phyloP scores from a whole-genome alignment of 2,797 vertebrate species.

The Catamblyrhynchus diadema region DNA sequence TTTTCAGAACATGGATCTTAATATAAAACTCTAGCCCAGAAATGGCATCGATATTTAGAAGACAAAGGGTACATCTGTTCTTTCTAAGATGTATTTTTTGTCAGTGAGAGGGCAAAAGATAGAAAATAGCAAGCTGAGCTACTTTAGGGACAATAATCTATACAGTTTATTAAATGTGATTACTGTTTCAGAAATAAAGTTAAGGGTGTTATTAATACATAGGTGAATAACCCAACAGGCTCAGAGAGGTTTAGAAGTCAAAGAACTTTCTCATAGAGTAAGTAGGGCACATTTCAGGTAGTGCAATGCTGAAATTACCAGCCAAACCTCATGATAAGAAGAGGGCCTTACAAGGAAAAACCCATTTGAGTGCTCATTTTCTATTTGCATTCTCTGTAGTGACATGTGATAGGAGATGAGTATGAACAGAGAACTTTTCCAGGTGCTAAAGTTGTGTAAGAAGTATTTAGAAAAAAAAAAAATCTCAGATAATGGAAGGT shows the following conservation, averaged over 20 bases:
- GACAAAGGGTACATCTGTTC: conserved; percentile 6
- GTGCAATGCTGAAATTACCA: background rate
- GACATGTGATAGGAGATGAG: background rate
- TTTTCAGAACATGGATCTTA: background rate
- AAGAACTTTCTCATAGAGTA: background rate
- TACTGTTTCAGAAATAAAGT: background rate
- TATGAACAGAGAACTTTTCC: background rate
- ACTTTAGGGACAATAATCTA: background rate
- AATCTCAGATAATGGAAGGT: background rate
- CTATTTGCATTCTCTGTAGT: background rate
- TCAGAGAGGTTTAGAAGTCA: background rate
- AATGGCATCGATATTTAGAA: conserved; percentile 54
- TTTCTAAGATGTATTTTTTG: background rate
- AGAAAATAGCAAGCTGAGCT: background rate
- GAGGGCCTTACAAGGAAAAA: background rate
- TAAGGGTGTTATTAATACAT: background rate
- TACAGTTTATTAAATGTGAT: background rate
- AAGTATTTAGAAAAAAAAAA: background rate
- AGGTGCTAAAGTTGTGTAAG: background rate
- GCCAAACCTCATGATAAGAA: background rate
- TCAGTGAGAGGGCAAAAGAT: background rate
- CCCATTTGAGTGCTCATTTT: background rate
- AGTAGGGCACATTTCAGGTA: background rate
- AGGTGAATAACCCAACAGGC: background rate
- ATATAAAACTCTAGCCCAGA: conserved; percentile 46